Percentiles rank a stretch among this genome's conserved stretches.
phyloP scores from a whole-genome alignment of 2,888 invertebrate genomes.

The Epinotia bilunana region DNA sequence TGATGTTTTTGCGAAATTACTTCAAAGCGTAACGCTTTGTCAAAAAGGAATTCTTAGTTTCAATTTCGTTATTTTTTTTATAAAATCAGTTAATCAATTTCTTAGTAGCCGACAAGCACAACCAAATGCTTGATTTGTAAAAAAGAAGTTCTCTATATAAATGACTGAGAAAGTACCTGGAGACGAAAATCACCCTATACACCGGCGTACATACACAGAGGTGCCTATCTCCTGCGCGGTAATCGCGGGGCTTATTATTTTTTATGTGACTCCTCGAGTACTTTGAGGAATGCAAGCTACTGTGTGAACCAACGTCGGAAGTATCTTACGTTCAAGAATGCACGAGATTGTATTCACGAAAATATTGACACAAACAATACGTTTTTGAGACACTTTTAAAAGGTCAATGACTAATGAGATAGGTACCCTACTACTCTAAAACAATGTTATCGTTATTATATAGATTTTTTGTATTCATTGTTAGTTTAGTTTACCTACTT shows the following conservation, averaged over 20 bases:
- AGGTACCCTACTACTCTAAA: neutral
- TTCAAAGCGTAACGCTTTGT: constrained; percentile 5
- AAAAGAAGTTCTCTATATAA: constrained; percentile 46
- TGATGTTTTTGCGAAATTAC: constrained; percentile 15
- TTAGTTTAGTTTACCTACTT: neutral
- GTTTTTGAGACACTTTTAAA: neutral
- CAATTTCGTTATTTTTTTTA: neutral
- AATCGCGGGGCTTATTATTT: constrained; percentile 80
- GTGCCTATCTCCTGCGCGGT: constrained; percentile 56
- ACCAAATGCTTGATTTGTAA: neutral
- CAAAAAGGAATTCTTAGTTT: neutral
- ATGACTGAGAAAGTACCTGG: constrained; percentile 69
- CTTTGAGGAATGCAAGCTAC: constrained; percentile 54
- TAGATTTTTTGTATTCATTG: neutral
- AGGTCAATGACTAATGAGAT: neutral
- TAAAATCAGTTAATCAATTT: neutral
- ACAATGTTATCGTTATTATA: constrained; percentile 13
- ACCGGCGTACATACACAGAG: constrained; percentile 51
- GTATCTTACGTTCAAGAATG: constrained; percentile 26
- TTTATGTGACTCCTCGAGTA: constrained; percentile 73
- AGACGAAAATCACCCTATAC: constrained; percentile 66
- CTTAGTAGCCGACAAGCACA: neutral
- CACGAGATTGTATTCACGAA: constrained; percentile 25
- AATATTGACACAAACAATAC: constrained; percentile 23
- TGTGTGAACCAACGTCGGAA: constrained; percentile 46